phyloP scores from a whole-genome alignment of 1,140 invertebrate genomes.

The Trichonephila clavata region DNA sequence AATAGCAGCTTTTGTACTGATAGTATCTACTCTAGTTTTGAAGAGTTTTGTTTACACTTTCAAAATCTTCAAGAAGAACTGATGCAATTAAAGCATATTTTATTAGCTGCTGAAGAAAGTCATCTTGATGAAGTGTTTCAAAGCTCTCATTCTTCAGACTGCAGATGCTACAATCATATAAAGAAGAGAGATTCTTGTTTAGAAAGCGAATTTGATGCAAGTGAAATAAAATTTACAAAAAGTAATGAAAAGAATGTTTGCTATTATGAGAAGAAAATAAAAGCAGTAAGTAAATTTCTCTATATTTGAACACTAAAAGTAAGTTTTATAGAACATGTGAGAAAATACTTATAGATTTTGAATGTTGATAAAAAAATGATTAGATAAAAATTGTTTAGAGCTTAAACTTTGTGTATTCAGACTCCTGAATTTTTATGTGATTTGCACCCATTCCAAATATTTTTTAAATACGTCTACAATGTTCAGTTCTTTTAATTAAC shows the following conservation, averaged over 20 bases:
- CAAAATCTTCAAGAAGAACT: constrained; percentile 72
- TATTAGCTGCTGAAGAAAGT: constrained; percentile 72
- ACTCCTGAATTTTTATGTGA: too few species aligned
- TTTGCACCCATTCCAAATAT: too few species aligned
- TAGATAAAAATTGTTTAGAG: too few species aligned
- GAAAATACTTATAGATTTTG: too few species aligned
- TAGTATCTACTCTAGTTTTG: constrained; percentile 69
- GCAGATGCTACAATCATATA: constrained; percentile 29
- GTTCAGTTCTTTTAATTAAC: too few species aligned
- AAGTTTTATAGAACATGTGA: too few species aligned
- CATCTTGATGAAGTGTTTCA: constrained; percentile 72
- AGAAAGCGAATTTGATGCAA: constrained; percentile 27
- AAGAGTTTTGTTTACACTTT: constrained; percentile 71
- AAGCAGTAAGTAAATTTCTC: constrained; percentile 35
- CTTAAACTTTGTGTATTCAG: too few species aligned
- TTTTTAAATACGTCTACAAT: too few species aligned
- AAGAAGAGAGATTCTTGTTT: constrained; percentile 11
- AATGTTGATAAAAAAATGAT: too few species aligned
- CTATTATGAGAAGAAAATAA: constrained; percentile 59
- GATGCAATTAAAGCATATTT: constrained; percentile 68
- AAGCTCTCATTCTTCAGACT: constrained; percentile 63
- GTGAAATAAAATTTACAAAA: constrained; percentile 50
- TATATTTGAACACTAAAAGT: too few species aligned
- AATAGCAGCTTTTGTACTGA: constrained; percentile 22
- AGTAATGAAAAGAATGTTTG: constrained; percentile 24